These are phyloP conservation scores for Gymnoscopelus microlampas DNA, from an alignment of 2,797 vertebrate genomes.

Conservation along the genomic window DNA sequence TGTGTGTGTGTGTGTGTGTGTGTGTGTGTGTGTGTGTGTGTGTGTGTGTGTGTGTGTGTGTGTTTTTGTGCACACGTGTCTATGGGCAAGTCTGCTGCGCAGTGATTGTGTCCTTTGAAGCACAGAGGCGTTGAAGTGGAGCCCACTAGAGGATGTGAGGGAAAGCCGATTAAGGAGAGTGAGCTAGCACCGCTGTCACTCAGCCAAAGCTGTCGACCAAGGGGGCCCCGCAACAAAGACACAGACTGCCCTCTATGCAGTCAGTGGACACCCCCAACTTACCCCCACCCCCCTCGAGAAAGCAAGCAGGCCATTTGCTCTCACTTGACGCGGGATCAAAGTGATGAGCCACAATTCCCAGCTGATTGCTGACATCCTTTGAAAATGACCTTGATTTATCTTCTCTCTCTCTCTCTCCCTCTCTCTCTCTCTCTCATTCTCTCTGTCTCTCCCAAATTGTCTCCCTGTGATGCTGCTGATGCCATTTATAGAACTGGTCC, in stretches of 20 bases:
- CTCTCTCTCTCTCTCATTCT: background rate
- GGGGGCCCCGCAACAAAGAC: slow-evolving; percentile 52
- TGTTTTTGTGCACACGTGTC: slow-evolving; percentile 8
- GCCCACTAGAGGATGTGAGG: slow-evolving; percentile 60
- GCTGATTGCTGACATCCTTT: slow-evolving; percentile 61
- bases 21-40: background rate
- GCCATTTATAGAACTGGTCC: slow-evolving; percentile 21
- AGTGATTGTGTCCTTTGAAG: slow-evolving; percentile 63
- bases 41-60: background rate
- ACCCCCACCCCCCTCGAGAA: slow-evolving; percentile 18
- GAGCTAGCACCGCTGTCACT: slow-evolving; percentile 61
- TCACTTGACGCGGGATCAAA: slow-evolving; percentile 52
- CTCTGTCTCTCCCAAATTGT: background rate
- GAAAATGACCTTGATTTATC: slow-evolving; percentile 62
- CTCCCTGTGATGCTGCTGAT: slow-evolving; percentile 19
- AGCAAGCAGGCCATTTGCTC: slow-evolving; percentile 27
- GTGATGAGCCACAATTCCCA: slow-evolving; percentile 40
- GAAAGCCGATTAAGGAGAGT: slow-evolving; percentile 76
- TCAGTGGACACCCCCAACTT: slow-evolving; percentile 17
- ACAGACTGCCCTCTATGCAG: slow-evolving; percentile 11
- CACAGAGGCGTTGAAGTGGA: slow-evolving; percentile 48
- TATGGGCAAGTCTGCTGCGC: slow-evolving; percentile 41
- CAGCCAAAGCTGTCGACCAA: slow-evolving; percentile 56
- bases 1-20: slow-evolving; percentile 2
- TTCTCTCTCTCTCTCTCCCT: background rate